phyloP scores from a whole-genome alignment of 2,888 invertebrate genomes.

The Dynastes grantii region DNA sequence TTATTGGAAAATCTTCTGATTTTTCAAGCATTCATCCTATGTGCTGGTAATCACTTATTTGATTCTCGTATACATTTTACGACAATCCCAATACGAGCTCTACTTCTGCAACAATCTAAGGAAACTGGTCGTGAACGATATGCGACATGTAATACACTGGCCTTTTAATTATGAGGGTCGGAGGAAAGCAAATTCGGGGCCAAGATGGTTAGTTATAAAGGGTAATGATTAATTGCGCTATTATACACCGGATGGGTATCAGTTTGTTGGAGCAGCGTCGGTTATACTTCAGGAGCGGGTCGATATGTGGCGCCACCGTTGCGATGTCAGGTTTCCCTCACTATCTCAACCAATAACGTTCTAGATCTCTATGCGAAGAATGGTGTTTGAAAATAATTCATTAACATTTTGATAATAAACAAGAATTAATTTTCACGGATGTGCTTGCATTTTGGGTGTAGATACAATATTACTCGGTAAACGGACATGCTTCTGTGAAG shows the following conservation, averaged over 20 bases:
- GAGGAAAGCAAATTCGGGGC: constrained; percentile 54
- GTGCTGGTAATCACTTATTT: too few species aligned
- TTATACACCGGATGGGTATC: constrained; percentile 62
- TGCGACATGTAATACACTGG: constrained; percentile 45
- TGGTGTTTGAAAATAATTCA: not conserved
- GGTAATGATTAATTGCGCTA: constrained; percentile 62
- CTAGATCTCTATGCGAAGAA: too few species aligned
- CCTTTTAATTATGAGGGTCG: constrained; percentile 60
- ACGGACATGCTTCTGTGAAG: too few species aligned
- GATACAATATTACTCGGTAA: too few species aligned
- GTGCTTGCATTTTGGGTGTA: too few species aligned
- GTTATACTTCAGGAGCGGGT: constrained; percentile 19
- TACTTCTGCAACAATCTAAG: too few species aligned
- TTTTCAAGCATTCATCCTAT: too few species aligned
- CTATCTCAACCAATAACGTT: too few species aligned
- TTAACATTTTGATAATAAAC: constrained; percentile 20
- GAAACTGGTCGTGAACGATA: not conserved
- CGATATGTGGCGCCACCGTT: constrained; percentile 32
- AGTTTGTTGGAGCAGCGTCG: constrained; percentile 56
- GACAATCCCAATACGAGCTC: too few species aligned
- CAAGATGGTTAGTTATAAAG: constrained; percentile 60
- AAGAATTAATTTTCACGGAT: not conserved
- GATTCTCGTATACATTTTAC: too few species aligned
- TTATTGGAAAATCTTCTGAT: too few species aligned
- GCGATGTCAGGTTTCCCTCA: not conserved